Conservation (phyloP, 2,797 vertebrate genomes). For the Cyclopterus lumpus region DNA sequence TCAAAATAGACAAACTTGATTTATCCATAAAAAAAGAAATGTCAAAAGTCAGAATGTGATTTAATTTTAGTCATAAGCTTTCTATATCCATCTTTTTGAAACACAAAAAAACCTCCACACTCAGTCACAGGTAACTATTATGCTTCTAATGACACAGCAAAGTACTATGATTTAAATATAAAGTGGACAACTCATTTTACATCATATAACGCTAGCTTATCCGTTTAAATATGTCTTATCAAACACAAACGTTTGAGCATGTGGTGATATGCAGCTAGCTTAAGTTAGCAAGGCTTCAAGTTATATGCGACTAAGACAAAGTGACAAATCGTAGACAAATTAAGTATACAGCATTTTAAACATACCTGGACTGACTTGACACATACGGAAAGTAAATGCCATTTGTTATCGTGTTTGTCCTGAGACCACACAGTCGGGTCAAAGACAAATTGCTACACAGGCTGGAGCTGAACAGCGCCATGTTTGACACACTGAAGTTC, state of each 20-base stretch:
- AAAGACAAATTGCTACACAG: conserved; percentile 68
- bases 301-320: not conserved
- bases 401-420: conserved; percentile 47
- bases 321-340: not conserved
- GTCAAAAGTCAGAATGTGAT: not conserved
- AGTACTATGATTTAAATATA: not conserved
- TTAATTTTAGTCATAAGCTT: not conserved
- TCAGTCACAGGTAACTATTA: not conserved
- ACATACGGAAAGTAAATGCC: conserved; percentile 33
- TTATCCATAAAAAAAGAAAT: not conserved
- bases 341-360: rapidly evolving
- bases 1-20: not conserved
- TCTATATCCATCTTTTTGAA: not conserved
- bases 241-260: not conserved
- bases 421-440: conserved; percentile 60
- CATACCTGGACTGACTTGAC: conserved; percentile 68
- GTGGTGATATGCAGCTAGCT: conserved; percentile 39
- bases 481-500: conserved; percentile 48
- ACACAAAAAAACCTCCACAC: not conserved
- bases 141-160: not conserved
- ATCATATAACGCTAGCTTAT: too few species aligned
- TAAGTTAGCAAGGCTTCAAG: conserved; percentile 6
- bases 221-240: not conserved
- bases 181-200: not conserved
- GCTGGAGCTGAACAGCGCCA: conserved; percentile 79